phyloP scores from a whole-genome alignment of 2,888 invertebrate species.

The Ashinkailepas kermadecensis region DNA sequence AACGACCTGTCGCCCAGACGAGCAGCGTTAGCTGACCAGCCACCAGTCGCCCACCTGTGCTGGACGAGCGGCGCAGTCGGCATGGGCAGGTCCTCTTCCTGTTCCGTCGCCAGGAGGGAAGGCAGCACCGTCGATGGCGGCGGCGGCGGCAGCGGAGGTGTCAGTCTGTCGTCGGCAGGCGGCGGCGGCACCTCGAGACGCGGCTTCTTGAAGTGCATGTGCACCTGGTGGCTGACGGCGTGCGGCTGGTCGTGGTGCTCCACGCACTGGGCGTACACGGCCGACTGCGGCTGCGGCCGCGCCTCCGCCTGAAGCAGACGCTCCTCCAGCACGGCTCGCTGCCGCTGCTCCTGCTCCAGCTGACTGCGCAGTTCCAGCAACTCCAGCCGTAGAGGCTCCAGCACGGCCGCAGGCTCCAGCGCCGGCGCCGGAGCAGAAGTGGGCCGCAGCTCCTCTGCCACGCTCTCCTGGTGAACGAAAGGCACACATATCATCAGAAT shows the following conservation, averaged over 20 bases:
- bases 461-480: not conserved
- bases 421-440: not conserved
- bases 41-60: not conserved
- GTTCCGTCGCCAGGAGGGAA: not conserved
- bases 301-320: conserved; percentile 43
- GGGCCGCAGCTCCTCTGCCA: not conserved
- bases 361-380: conserved; percentile 62
- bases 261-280: no score
- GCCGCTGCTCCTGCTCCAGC: conserved; percentile 71
- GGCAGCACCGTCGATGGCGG: not conserved
- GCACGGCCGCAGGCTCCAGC: conserved; percentile 24
- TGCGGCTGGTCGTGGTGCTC: no score
- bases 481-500: no score
- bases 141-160: not conserved
- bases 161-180: not conserved
- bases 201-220: not conserved
- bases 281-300: no score
- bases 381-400: conserved; percentile 45
- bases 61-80: not conserved
- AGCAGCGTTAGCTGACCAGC: no score
- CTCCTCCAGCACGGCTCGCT: conserved; percentile 71
- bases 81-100: not conserved
- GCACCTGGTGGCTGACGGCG: not conserved
- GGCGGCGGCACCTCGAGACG: not conserved
- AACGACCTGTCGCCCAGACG: no score